phyloP scores from a whole-genome alignment of 2,113 vertebrate genomes.

The Coptodon rendalli region DNA sequence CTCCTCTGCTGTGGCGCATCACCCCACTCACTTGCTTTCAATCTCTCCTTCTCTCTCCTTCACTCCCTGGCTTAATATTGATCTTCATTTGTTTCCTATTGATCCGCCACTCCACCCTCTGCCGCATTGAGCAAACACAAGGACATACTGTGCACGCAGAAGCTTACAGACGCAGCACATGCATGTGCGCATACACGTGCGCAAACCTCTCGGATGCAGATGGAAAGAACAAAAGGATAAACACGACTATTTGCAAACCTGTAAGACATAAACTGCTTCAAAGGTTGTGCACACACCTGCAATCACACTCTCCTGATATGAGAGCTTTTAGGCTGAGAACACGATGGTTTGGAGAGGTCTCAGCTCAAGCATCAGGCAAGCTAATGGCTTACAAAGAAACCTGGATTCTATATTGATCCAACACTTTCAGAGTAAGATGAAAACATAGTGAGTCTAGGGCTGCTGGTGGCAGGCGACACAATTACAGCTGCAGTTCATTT shows the following conservation, averaged over 20 bases:
- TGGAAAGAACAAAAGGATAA: background rate
- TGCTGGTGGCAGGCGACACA: constrained; percentile 18
- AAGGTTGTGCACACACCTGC: constrained; percentile 15
- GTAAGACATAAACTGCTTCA: background rate
- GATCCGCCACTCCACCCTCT: constrained; percentile 71
- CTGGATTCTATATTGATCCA: constrained; percentile 59
- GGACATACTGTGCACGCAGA: constrained; percentile 45
- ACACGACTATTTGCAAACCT: background rate
- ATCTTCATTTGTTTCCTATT: constrained; percentile 74
- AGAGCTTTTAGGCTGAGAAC: constrained; percentile 11
- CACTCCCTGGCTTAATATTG: constrained; percentile 63
- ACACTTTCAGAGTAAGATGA: constrained; percentile 51
- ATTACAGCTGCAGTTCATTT: constrained; percentile 48
- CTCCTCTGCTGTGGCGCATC: constrained; percentile 31
- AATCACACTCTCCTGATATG: constrained; percentile 10
- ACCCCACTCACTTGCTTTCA: constrained; percentile 48
- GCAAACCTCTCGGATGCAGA: background rate
- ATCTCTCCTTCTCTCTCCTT: constrained; percentile 59
- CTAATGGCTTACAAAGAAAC: constrained; percentile 56
- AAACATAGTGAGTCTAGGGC: constrained; percentile 24
- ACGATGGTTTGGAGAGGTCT: constrained; percentile 6
- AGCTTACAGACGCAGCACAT: constrained; percentile 9
- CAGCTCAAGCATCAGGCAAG: constrained; percentile 30
- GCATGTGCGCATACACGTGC: background rate
- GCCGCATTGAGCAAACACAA: constrained; percentile 73